Evolutionary conservation across 2,797 vertebrate genomes (phyloP).

Genomic region (Pagetopsis macropterus): DNA sequence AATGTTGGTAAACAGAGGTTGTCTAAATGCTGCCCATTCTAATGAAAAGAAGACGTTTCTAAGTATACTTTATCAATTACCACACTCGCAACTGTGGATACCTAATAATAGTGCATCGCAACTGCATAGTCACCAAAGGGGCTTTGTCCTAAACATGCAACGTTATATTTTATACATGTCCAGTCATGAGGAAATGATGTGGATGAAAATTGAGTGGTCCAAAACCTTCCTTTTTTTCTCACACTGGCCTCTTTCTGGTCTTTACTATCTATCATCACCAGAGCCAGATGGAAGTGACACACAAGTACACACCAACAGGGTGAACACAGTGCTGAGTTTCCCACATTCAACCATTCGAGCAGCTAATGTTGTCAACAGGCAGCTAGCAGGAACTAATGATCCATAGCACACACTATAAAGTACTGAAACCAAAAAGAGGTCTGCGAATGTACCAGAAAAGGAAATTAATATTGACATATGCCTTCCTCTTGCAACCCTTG

Average conservation of each 20-base stretch:
- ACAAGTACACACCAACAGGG: conserved; percentile 37
- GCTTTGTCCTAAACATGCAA: conserved; percentile 14
- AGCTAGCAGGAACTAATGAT: conserved; percentile 71
- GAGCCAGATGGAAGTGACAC: conserved; percentile 60
- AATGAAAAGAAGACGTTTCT: conserved; percentile 61
- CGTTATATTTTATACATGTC: conserved; percentile 17
- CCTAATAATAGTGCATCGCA: conserved; percentile 26
- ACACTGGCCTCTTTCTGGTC: conserved; percentile 56
- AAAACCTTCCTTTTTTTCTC: conserved; percentile 42
- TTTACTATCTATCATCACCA: conserved; percentile 69
- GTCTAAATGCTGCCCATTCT: conserved; percentile 69
- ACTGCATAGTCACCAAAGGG: conserved; percentile 25
- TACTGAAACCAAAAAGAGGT: conserved; percentile 64
- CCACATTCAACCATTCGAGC: conserved; percentile 70
- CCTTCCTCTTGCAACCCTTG: conserved; percentile 68
- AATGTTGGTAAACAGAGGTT: conserved; percentile 77
- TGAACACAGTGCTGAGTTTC: conserved; percentile 62
- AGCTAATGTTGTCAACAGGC: conserved; percentile 76
- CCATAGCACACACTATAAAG: conserved; percentile 65
- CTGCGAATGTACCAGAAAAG: conserved; percentile 71
- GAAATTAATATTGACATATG: conserved; percentile 82
- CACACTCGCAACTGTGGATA: conserved; percentile 24
- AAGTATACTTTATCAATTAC: conserved; percentile 49
- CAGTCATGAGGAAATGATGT: conserved; percentile 34
- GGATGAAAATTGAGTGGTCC: conserved; percentile 24